Evolutionary conservation across 2,113 vertebrate genomes (phyloP), one percentile per base, ranked within the genome.

Genomic region (Eptatretus burgeri): DNA sequence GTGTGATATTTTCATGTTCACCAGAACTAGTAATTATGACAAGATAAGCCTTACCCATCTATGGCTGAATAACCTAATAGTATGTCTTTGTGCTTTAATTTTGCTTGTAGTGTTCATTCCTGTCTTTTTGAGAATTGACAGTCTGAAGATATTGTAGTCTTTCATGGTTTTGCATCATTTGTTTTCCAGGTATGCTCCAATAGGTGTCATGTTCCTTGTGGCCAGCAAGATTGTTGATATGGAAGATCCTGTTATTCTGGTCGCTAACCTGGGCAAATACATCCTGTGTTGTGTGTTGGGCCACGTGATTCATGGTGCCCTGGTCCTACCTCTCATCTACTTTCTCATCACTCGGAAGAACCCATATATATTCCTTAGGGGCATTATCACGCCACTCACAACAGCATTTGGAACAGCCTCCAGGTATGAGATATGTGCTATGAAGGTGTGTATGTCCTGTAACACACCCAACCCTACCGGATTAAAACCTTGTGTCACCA

Each of bases 201-300:
- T 98, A 64, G 91, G 91, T 68, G 89, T 98, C 71, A 85, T 80
- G 77, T 98, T 94, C 75, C 81, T 98, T 65, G 82, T 98, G 64
- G 89, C 84, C 69, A 98, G 91, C 76, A 96, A 94, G 78, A 93
- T 98, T 53, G 82, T 96, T 62, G 91, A 94, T 73, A 96, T 96
- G 89, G 85, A 85, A 68, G 79, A 96, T 69, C 76, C 95, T 51
- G 56, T 85, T 18, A 70, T 79, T 63, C 71, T 98, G 67, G 85
- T 98, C 73, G 83, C 86, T 63, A 91, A 84, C 67, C 73, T 96
- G 65, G 91, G 89, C 66, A 98, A 98, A 72, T 98, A 98, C 63
- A 94, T 98, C 67, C 80, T 94, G 0, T 86, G 88, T 5, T 93
- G 86, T 1, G 84, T 96, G 69, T 68, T 98, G 73, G 91, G 91